Conservation (phyloP, 2,888 invertebrate genomes). For the Pristionchus maxplancki region DNA sequence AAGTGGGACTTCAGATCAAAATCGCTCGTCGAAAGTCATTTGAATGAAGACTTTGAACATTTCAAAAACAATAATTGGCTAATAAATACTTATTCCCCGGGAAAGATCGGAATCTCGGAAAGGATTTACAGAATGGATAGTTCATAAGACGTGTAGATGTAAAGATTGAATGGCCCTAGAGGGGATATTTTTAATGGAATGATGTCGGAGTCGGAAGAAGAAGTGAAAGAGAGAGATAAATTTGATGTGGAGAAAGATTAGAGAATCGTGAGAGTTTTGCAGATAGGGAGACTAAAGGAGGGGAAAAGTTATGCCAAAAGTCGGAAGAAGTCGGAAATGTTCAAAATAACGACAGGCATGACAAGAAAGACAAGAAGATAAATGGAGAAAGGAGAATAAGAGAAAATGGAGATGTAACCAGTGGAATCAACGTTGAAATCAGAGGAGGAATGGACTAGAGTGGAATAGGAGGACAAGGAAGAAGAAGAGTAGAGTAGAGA, state of each 20-base stretch:
- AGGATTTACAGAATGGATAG: neutral
- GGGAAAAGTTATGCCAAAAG: neutral
- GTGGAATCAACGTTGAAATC: neutral
- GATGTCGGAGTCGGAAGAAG: neutral
- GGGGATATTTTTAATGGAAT: constrained; percentile 22
- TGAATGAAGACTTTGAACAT: neutral
- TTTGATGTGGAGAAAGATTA: constrained; percentile 14
- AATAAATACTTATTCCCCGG: neutral
- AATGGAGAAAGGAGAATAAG: neutral
- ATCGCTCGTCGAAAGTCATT: no score
- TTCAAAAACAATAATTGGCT: neutral
- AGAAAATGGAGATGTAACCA: neutral
- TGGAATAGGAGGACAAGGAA: constrained; percentile 2
- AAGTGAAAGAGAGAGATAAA: neutral
- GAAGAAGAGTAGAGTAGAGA: neutral
- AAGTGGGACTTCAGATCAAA: neutral
- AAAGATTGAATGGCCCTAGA: no score
- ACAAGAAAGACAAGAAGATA: neutral
- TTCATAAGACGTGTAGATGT: neutral
- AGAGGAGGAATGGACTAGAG: constrained; percentile 22
- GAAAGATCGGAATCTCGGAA: neutral
- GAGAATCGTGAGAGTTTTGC: constrained; percentile 34
- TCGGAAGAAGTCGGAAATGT: neutral
- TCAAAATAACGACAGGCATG: neutral
- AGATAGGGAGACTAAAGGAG: neutral